Evolutionary conservation across 1,140 invertebrate species (phyloP).

Genomic region (Neotoxoptera formosana): DNA sequence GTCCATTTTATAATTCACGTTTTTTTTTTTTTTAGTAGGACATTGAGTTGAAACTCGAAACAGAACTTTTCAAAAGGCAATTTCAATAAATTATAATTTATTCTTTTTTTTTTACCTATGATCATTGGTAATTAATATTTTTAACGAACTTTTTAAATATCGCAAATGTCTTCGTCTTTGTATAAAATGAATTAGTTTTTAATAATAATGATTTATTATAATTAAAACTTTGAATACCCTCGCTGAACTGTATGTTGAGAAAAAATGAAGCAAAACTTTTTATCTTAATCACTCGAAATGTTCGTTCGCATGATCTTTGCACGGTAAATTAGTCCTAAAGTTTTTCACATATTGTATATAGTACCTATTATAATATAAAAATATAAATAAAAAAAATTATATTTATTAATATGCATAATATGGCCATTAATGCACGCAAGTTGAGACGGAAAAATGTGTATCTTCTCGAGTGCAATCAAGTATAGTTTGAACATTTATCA

Average conservation of each 20-base stretch:
- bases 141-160: not conserved
- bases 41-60: not conserved
- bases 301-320: not conserved
- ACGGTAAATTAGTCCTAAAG: not conserved
- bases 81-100: not conserved
- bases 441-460: not conserved
- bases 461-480: not conserved
- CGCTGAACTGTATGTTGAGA: not conserved
- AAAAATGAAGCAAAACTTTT: not conserved
- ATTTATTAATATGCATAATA: not conserved
- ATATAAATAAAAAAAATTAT: not conserved
- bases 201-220: constrained; percentile 11
- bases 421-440: not conserved
- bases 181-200: not conserved
- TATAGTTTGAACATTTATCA: not conserved
- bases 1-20: not conserved
- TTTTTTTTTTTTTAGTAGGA: not conserved
- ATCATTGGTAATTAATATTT: not conserved
- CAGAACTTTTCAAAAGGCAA: not conserved
- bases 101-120: not conserved
- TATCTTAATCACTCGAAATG: not conserved
- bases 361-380: too few relatives aligned
- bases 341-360: not conserved
- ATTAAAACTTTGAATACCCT: not conserved
- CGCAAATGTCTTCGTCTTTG: not conserved